Conservation (phyloP, 2,797 vertebrate species). For the Phalanger gymnotis region DNA sequence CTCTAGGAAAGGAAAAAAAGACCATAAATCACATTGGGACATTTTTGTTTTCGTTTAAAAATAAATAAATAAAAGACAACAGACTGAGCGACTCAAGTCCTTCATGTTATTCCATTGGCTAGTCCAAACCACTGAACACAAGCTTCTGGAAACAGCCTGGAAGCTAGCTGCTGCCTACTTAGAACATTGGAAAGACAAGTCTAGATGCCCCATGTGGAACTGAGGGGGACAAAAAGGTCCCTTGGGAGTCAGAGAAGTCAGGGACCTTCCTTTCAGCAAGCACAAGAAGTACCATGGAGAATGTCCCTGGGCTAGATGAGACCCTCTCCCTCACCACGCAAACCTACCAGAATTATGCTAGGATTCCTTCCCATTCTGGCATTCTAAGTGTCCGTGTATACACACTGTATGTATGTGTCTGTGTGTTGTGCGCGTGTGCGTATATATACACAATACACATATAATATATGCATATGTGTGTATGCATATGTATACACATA, state of each 20-base stretch:
- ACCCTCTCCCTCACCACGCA: not conserved
- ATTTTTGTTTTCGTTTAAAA: not conserved
- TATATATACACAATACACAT: not conserved
- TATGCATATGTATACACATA: not conserved
- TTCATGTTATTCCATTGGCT: no score
- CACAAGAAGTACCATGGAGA: not conserved
- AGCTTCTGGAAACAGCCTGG: not conserved
- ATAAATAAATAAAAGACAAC: not conserved
- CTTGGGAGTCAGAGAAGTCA: not conserved
- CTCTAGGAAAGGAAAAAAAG: not conserved
- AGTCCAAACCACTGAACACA: not conserved
- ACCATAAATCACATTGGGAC: not conserved
- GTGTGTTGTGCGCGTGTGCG: no score
- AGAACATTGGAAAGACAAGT: not conserved
- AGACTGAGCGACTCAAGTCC: not conserved
- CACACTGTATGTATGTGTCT: no score
- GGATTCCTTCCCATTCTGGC: not conserved
- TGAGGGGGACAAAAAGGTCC: not conserved
- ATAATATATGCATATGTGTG: no score
- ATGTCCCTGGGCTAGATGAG: not conserved
- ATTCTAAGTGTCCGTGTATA: not conserved
- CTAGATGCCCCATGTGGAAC: not conserved
- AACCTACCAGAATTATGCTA: not conserved
- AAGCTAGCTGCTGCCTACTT: not conserved
- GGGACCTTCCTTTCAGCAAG: not conserved